Evolutionary conservation across 2,888 invertebrate genomes (phyloP).

Genomic region (Platycheirus rosarum): DNA sequence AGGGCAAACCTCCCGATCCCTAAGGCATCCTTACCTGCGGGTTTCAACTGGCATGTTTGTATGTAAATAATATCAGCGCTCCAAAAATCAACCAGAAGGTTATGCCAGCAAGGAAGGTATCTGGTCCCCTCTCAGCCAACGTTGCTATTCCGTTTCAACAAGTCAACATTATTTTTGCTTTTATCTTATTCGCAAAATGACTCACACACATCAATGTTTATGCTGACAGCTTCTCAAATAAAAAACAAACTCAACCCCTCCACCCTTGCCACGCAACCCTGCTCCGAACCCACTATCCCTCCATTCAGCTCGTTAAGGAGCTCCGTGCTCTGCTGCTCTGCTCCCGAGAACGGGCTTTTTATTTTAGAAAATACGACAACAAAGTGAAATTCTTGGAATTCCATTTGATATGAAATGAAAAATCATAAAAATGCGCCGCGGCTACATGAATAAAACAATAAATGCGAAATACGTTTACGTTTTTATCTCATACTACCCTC

Average conservation of each 20-base stretch:
- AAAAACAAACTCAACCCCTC: conserved; percentile 13
- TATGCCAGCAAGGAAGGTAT: not conserved
- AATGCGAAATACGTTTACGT: conserved; percentile 51
- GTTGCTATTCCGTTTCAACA: not conserved
- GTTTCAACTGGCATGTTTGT: conserved; percentile 29
- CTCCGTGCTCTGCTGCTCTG: too few relatives aligned
- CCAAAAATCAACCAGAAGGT: not conserved
- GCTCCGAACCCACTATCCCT: not conserved
- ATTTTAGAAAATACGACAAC: conserved; percentile 60
- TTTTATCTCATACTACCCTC: conserved; percentile 34
- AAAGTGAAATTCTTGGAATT: conserved; percentile 74
- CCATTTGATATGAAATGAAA: conserved; percentile 74
- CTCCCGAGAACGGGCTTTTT: conserved; percentile 15
- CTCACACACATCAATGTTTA: conserved; percentile 66
- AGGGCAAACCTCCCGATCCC: conserved; percentile 44
- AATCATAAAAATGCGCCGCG: conserved; percentile 74
- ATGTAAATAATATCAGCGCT: conserved; percentile 67
- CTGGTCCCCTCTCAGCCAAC: not conserved
- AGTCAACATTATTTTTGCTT: not conserved
- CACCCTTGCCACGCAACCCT: not conserved
- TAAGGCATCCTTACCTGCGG: conserved; percentile 30
- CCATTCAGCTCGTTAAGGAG: conserved; percentile 18
- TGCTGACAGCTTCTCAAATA: conserved; percentile 69
- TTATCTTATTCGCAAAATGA: conserved; percentile 54
- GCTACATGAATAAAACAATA: conserved; percentile 74